Evolutionary conservation across 2,888 invertebrate genomes (phyloP), one percentile per base, ranked within the genome.

Genomic region (Sminthurides aquaticus): DNA sequence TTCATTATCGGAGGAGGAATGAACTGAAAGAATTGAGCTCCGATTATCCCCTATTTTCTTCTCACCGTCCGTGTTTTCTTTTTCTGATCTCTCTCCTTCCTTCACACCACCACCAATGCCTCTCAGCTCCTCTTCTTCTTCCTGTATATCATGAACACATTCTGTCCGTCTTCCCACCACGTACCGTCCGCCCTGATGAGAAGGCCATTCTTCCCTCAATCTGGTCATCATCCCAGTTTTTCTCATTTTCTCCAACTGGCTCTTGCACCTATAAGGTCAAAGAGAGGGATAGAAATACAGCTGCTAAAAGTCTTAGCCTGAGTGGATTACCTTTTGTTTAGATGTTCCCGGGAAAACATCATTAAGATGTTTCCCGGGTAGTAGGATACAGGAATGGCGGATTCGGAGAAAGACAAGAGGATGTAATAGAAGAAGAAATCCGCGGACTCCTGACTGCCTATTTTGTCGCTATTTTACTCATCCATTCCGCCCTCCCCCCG

Each of bases 41-140:
- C 62, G 28, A 27, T 55, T 49, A 49, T 57, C 57, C 43, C 56
- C 61, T 49, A 20, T 52, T 63, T 54, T 60, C 43, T 52, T 43
- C 26, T 64, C 69, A 66, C 66, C 69, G 68, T 67, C 73, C 64
- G 60, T 69, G 61, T 67, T 65, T 54, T 59, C 60, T 63, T 62
- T 43, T 62, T 68, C 61, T 28, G 22, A 26, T 22, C 28, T 2
- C 22, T 26, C 48, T 20, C 26, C 22, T 1, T 1, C 24, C 48
- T 27, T 20, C 1, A 27, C n/a, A 27, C 20, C 55, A 43, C 8
- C 22, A 5, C 43, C 29, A 28, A 24, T 27, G 25, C n/a, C 26
- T 26, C 49, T 22, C 60, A 3, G 11, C 27, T 3, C 27, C 15
- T 60, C 29, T 54, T 34, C 43, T 15, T 34, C 43, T 34, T 34